These are phyloP conservation scores for Lepus oiostolus DNA, from an alignment of 2,797 vertebrate genomes.

Conservation along the genomic window DNA sequence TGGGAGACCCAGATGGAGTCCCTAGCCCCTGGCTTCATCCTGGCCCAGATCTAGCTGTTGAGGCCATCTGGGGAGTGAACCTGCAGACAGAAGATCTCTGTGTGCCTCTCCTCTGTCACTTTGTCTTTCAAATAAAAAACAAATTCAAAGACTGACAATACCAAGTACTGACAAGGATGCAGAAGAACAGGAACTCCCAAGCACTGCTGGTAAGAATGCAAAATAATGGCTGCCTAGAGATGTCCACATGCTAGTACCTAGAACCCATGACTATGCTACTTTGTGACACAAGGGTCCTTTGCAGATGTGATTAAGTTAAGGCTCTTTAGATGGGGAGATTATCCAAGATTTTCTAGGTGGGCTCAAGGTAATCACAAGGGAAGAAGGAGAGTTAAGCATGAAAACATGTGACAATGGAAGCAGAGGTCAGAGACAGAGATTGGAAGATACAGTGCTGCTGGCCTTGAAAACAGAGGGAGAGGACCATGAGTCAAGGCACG, in stretches of 20 bases:
- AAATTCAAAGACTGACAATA: slow-evolving; percentile 42
- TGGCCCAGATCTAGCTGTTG: no score
- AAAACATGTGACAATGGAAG: not conserved
- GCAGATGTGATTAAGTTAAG: slow-evolving; percentile 29
- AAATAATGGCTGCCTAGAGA: not conserved
- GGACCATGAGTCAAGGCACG: not conserved
- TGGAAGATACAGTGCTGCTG: not conserved
- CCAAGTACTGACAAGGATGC: slow-evolving; percentile 6
- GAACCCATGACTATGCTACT: slow-evolving; percentile 12
- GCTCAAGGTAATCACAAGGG: slow-evolving; percentile 25
- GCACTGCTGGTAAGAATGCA: not conserved
- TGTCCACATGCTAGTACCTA: not conserved
- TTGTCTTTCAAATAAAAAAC: not conserved
- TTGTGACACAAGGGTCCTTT: slow-evolving; percentile 27
- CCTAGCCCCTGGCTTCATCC: no score
- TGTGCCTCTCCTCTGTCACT: no score
- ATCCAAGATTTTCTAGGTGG: slow-evolving; percentile 43
- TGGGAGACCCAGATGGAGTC: no score
- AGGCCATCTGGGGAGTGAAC: no score
- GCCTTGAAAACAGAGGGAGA: slow-evolving; percentile 4
- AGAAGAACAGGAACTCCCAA: slow-evolving; percentile 44
- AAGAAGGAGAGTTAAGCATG: not conserved
- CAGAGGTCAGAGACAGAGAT: not conserved
- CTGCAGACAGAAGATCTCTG: no score
- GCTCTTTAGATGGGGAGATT: not conserved